Evolutionary conservation across 2,797 vertebrate species (phyloP).

Genomic region (Coendou prehensilis): DNA sequence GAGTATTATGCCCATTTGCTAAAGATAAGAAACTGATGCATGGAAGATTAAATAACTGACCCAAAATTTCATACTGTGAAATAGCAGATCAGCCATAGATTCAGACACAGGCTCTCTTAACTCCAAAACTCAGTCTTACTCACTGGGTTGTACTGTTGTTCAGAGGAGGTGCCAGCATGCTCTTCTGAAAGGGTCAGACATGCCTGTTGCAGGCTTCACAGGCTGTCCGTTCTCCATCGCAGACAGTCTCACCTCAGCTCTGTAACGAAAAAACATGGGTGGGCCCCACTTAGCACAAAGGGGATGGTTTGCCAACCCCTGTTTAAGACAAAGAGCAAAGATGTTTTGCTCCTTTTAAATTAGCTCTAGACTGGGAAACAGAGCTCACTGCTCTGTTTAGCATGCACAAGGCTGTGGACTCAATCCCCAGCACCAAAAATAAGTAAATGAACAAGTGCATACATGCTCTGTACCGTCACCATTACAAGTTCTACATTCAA

Average conservation of each 20-base stretch:
- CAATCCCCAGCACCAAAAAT: background rate
- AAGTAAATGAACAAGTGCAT: background rate
- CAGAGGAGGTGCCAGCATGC: background rate
- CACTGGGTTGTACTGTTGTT: background rate
- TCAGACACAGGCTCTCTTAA: background rate
- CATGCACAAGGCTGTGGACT: background rate
- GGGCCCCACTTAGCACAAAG: background rate
- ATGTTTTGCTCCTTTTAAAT: background rate
- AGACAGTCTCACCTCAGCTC: background rate
- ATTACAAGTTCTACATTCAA: background rate
- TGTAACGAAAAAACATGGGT: background rate
- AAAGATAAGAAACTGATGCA: background rate
- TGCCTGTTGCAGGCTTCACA: background rate
- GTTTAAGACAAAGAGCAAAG: background rate
- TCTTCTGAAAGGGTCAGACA: background rate
- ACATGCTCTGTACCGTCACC: background rate
- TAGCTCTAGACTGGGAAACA: background rate
- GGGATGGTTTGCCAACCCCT: background rate
- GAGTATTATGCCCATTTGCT: background rate
- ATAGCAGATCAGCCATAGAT: background rate
- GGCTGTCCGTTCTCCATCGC: background rate
- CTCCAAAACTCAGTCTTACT: background rate
- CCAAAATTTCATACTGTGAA: background rate
- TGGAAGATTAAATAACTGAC: background rate
- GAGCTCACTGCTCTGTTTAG: background rate